Percentiles rank a stretch among this genome's conserved stretches.
phyloP scores from a whole-genome alignment of 2,797 vertebrate genomes.

The Aldrovandia affinis region DNA sequence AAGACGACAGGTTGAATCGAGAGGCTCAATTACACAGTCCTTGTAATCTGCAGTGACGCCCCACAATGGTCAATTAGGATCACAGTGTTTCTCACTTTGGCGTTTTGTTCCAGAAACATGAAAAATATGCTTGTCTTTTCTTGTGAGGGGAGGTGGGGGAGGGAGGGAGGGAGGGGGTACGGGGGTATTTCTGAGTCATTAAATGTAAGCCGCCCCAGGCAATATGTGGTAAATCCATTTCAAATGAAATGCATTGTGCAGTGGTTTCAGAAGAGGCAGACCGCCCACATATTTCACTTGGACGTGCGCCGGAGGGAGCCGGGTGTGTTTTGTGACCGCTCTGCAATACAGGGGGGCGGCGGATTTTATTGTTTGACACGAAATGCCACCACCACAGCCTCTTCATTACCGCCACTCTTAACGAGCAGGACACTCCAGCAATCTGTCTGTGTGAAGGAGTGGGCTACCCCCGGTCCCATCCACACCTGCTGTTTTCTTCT shows the following conservation, averaged over 20 bases:
- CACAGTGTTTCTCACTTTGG: neutral
- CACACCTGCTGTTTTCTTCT: neutral
- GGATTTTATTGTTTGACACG: neutral
- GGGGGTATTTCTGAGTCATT: conserved; percentile 48
- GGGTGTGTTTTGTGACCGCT: conserved; percentile 54
- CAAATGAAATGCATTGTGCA: conserved; percentile 39
- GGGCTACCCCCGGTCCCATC: too few relatives aligned
- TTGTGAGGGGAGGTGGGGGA: neutral
- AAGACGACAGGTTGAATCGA: neutral
- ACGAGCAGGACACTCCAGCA: neutral
- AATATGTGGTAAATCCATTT: conserved; percentile 42
- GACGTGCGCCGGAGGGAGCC: conserved; percentile 51
- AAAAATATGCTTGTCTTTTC: neutral
- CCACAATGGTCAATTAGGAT: neutral
- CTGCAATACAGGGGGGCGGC: conserved; percentile 43
- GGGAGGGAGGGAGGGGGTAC: neutral
- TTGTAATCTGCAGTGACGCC: neutral
- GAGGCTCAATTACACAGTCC: neutral
- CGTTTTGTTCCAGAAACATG: neutral
- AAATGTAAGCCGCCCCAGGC: conserved; percentile 44
- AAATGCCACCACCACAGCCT: neutral
- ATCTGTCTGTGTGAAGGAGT: too few relatives aligned
- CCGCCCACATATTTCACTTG: conserved; percentile 60
- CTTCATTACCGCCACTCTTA: neutral
- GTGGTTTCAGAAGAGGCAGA: conserved; percentile 56